Conservation (phyloP, 2,113 vertebrate species). For the Todiramphus chloris region DNA sequence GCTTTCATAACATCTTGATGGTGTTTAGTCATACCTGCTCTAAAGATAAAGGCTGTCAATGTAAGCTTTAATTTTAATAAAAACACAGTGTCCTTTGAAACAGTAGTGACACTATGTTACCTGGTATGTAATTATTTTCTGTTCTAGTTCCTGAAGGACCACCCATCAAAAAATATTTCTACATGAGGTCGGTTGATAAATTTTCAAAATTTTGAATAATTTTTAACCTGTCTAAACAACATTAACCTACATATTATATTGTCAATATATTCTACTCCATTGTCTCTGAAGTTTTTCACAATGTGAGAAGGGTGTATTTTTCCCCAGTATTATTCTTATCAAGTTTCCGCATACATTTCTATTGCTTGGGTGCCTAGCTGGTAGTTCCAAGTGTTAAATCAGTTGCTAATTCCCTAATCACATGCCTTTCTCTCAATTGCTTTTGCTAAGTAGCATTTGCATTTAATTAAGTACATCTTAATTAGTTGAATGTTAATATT, state of each 20-base stretch:
- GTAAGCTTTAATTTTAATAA: background rate
- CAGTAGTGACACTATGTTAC: background rate
- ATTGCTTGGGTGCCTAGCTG: background rate
- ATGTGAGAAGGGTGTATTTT: background rate
- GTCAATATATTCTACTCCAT: background rate
- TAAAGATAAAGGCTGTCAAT: background rate
- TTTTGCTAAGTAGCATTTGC: constrained; percentile 58
- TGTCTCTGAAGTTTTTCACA: background rate
- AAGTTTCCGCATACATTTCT: background rate
- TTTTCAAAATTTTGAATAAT: background rate
- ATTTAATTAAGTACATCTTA: constrained; percentile 66
- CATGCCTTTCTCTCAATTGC: constrained; percentile 24
- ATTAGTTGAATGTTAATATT: constrained; percentile 66
- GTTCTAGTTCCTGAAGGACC: background rate
- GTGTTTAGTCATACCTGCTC: background rate
- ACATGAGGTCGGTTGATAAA: background rate
- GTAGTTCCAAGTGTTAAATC: constrained; percentile 21
- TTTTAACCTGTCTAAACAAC: background rate
- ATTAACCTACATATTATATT: background rate
- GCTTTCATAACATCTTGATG: background rate
- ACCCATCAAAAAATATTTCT: background rate
- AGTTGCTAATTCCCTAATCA: constrained; percentile 54
- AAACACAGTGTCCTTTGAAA: background rate
- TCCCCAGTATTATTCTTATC: background rate
- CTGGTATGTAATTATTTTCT: background rate